Conservation (phyloP, 1,140 invertebrate species). For the Whitmania pigra region DNA sequence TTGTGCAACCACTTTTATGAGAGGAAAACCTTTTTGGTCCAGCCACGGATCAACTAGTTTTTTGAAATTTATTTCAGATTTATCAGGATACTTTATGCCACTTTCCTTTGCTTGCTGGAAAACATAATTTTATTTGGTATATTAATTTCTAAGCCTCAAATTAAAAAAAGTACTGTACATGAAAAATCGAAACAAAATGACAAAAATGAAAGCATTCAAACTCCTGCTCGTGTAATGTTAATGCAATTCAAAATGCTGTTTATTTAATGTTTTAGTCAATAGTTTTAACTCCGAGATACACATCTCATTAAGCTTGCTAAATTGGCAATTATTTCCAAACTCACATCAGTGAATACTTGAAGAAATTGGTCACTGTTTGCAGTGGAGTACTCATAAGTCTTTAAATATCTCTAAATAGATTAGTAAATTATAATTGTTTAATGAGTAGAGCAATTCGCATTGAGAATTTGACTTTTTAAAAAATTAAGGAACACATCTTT, state of each 20-base stretch:
- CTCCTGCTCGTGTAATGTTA: too few species aligned
- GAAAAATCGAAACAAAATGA: background rate
- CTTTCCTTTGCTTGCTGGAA: conserved; percentile 7
- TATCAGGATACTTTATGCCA: conserved; percentile 1
- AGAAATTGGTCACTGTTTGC: conserved; percentile 8
- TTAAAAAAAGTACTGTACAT: background rate
- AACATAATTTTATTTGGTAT: background rate
- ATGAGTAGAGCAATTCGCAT: too few species aligned
- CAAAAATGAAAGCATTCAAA: too few species aligned
- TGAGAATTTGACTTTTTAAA: background rate
- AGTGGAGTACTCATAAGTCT: background rate
- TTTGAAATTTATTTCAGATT: background rate
- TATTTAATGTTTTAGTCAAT: background rate
- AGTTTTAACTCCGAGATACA: too few species aligned
- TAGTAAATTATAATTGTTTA: background rate
- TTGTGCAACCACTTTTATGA: background rate
- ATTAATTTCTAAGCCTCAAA: background rate
- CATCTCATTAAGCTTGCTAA: too few species aligned
- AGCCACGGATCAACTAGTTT: background rate
- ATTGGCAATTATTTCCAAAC: background rate
- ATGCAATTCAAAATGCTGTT: background rate
- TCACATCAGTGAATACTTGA: conserved; percentile 1
- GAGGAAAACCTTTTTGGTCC: conserved; percentile 9
- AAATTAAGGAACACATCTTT: background rate
- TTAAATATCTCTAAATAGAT: conserved; percentile 4